Evolutionary conservation across 2,797 vertebrate genomes (phyloP), one percentile per base, ranked within the genome.

Genomic region (Urocyon cinereoargenteus): DNA sequence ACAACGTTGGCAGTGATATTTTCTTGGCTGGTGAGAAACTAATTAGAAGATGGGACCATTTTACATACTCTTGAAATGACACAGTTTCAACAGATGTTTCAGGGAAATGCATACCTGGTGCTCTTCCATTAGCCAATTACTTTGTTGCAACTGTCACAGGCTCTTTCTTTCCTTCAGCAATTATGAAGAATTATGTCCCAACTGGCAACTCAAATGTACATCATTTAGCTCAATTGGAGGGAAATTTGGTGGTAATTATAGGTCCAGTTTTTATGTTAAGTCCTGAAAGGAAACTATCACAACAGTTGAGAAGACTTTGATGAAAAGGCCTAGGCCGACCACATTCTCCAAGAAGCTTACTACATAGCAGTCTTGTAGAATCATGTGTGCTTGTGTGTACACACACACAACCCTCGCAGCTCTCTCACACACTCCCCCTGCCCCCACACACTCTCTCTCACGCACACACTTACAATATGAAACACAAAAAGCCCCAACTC

Each of bases 171-270:
- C 85, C n/a, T 92, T 53, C 82, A 90, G 85, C 97, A 98, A 97
- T 98, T 98, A 97, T 94, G 87, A 98, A 98, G 97, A 98, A 97
- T 97, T 97, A 97, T 96, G 93, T 86, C 88, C 97, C 97, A 84
- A 92, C 96, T 98, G 96, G 82, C 75, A 95, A 86, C 70, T 93
- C 90, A 95, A 84, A 89, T 93, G 75, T 95, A n/a, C 19, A 36
- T 31, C 70, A 85, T 83, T 95, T 85, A 96, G 82, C 85, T 89
- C 90, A 97, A 93, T 95, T 97, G 95, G 87, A 96, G 89, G 97
- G 92, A 97, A 97, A 97, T 96, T 97, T 91, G 72, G 64, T 96
- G 92, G 92, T 98, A 98, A 98, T 98, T 97, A 98, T 73, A 98
- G 97, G 70, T 91, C 73, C 55, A 86, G 85, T 84, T 96, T 96